A percentile compares a stretch with the other conserved stretches of the same genome.
phyloP scores from a whole-genome alignment of 2,797 vertebrate species.

The Falco novaeseelandiae region DNA sequence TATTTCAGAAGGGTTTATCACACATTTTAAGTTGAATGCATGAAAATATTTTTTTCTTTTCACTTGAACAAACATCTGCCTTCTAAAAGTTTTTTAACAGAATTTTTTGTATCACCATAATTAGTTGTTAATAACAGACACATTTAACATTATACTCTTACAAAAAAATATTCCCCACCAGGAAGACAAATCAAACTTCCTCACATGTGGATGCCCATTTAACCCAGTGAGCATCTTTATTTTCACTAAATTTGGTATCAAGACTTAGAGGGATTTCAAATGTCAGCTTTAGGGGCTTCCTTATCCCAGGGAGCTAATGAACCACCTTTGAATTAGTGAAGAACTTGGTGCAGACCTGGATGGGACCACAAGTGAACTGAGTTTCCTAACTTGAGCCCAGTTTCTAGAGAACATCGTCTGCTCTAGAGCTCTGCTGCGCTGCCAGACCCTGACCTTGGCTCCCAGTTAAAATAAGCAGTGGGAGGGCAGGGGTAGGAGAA shows the following conservation, averaged over 20 bases:
- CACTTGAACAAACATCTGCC: background rate
- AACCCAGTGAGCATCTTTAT: background rate
- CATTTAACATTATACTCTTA: background rate
- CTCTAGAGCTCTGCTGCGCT: background rate
- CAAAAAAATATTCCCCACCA: background rate
- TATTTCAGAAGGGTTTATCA: slow-evolving; percentile 48
- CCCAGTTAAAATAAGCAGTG: background rate
- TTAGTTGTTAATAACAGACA: slow-evolving; percentile 18
- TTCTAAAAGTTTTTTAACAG: slow-evolving; percentile 35
- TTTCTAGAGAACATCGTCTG: background rate
- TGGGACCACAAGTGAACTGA: background rate
- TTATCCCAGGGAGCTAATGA: background rate
- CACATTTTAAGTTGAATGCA: slow-evolving; percentile 2
- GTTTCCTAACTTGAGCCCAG: background rate
- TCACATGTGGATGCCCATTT: background rate
- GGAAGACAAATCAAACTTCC: background rate
- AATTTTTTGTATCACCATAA: background rate
- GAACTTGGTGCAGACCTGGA: background rate
- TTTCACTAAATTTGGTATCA: background rate
- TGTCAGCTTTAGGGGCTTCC: background rate
- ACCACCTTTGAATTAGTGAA: background rate
- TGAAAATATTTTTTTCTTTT: background rate
- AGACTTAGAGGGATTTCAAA: background rate
- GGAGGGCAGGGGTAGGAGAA: background rate
- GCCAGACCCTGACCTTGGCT: background rate